Evolutionary conservation across 2,113 vertebrate species (phyloP).

Genomic region (Lampris incognitus): DNA sequence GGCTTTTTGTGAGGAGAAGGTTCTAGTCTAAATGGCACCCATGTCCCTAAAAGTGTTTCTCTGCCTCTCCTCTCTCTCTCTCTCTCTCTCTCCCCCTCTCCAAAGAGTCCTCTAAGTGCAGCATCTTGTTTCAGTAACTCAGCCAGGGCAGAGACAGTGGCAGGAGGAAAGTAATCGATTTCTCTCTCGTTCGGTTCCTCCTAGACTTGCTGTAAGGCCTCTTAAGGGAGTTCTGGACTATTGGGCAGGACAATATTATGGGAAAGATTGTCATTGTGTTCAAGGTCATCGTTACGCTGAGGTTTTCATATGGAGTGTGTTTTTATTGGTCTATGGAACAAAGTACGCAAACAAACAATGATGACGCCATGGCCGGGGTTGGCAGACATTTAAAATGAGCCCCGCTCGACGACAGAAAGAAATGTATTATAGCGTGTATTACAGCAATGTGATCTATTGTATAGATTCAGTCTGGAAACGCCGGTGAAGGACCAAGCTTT

Average conservation of each 20-base stretch:
- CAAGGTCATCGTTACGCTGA: slow-evolving; percentile 79
- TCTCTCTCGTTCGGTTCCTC: slow-evolving; percentile 81
- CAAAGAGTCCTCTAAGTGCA: slow-evolving; percentile 84
- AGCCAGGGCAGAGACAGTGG: slow-evolving; percentile 82
- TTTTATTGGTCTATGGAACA: slow-evolving; percentile 70
- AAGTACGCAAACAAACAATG: slow-evolving; percentile 69
- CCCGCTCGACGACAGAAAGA: slow-evolving; percentile 50
- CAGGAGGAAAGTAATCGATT: slow-evolving; percentile 81
- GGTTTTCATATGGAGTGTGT: slow-evolving; percentile 73
- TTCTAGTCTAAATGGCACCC: slow-evolving; percentile 83
- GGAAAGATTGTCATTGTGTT: slow-evolving; percentile 80
- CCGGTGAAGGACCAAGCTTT: slow-evolving; percentile 69
- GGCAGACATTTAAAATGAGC: slow-evolving; percentile 56
- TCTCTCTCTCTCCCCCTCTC: slow-evolving; percentile 70
- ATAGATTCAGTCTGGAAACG: slow-evolving; percentile 54
- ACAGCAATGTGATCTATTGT: slow-evolving; percentile 63
- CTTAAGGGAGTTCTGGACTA: slow-evolving; percentile 80
- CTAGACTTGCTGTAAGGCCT: slow-evolving; percentile 80
- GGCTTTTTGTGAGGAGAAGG: slow-evolving; percentile 77
- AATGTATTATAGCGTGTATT: slow-evolving; percentile 28
- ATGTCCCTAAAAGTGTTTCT: slow-evolving; percentile 83
- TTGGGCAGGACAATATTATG: slow-evolving; percentile 80
- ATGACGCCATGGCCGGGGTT: slow-evolving; percentile 56
- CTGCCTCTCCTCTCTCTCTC: slow-evolving; percentile 52
- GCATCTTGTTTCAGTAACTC: slow-evolving; percentile 87